Evolutionary conservation across 2,888 invertebrate species (phyloP), one percentile per base, ranked within the genome.

Genomic region (Selenia dentaria): DNA sequence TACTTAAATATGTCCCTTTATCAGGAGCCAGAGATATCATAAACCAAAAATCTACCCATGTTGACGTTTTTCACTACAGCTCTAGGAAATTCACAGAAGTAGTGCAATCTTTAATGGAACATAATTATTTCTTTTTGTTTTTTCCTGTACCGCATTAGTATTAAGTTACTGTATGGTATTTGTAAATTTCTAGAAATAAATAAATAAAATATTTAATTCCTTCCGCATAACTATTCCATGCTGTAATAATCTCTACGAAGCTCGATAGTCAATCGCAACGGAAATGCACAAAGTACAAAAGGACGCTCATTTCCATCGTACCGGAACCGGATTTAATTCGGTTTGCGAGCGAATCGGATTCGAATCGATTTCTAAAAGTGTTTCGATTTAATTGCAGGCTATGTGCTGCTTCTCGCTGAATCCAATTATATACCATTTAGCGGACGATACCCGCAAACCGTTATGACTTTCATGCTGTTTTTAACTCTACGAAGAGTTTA

Each of bases 361-460:
- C 56, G 59, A 67, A 73, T 73, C 62, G 62, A 71, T 69, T 66
- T 67, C 72, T 73, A 70, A 64, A 64, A 74, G 72, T 74, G 73
- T 70, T 70, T 64, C 67, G 61, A 69, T 74, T 76, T 74, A 74
- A 74, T 76, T 71, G 70, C 33, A 26, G 44, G 36, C 27, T 36
- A 20, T 37, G 36, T 35, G 43, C 62, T 64, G 63, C 14, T 33
- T 54, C 52, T 56, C 57, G 51, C 46, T 48, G 59, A 66, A 69
- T 72, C 65, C 72, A 72, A 70, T 74, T 70, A 73, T 74, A 70
- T 71, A 67, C 65, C 73, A 70, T 70, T 74, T 70, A 64, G 59
- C 59, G 64, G 66, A 59, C 64, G 62, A 62, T 54, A 45, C 57
- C 59, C 54, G 54, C 57, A 57, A 57, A 58, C 50, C 56, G 59